Percentiles rank a stretch among this genome's conserved stretches.
phyloP scores from a whole-genome alignment of 1,140 invertebrate species.

The Brachionus plicatilis region DNA sequence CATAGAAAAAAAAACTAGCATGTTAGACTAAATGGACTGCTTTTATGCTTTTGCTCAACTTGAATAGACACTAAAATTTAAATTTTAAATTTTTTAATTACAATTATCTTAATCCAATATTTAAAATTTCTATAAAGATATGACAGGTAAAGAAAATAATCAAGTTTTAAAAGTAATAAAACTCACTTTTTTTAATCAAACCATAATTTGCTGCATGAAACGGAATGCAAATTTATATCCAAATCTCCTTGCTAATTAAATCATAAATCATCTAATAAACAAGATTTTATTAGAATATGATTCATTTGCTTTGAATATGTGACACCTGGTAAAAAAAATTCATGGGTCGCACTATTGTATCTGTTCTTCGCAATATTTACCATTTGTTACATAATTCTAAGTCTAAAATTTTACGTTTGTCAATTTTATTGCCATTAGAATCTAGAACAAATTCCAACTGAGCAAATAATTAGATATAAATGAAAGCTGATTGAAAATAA shows the following conservation, averaged over 20 bases:
- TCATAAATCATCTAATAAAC: slow-evolving; percentile 28
- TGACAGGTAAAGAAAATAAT: slow-evolving; percentile 16
- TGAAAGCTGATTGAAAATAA: neutral
- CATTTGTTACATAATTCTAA: neutral
- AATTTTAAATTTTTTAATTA: slow-evolving; percentile 22
- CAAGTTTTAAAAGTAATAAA: neutral
- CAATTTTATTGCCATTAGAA: neutral
- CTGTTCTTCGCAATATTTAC: neutral
- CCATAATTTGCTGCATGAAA: neutral
- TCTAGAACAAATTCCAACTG: neutral
- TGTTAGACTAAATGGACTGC: neutral
- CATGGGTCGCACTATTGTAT: neutral
- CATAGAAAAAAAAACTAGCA: neutral
- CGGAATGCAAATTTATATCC: slow-evolving; percentile 14
- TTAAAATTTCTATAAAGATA: neutral
- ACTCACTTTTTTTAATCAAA: slow-evolving; percentile 7
- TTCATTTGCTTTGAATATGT: neutral
- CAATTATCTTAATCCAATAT: slow-evolving; percentile 35
- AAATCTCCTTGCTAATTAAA: neutral
- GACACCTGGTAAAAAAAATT: neutral
- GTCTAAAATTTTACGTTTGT: neutral
- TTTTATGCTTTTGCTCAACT: neutral
- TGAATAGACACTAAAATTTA: slow-evolving; percentile 2
- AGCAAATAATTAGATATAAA: neutral
- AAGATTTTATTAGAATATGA: slow-evolving; percentile 26